These are phyloP conservation scores for Ornithoptera alexandrae DNA, from an alignment of 2,888 invertebrate genomes.

Conservation along the genomic window DNA sequence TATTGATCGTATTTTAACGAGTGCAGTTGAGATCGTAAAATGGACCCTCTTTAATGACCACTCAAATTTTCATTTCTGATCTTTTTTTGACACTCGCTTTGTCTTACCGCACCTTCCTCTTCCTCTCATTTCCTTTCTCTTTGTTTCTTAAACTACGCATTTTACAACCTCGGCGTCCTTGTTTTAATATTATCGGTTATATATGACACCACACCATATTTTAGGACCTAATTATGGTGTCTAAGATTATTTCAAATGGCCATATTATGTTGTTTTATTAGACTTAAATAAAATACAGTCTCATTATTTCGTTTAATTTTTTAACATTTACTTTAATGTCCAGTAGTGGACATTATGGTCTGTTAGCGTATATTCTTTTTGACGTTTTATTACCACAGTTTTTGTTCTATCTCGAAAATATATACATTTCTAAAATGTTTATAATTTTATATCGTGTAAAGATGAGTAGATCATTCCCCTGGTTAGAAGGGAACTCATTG, in stretches of 20 bases:
- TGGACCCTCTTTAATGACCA: conserved; percentile 40
- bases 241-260: conserved; percentile 45
- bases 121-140: conserved; percentile 4
- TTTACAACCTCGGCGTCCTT: conserved; percentile 72
- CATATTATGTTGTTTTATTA: conserved; percentile 51
- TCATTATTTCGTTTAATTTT: not conserved
- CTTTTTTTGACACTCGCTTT: conserved; percentile 21
- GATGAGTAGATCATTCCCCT: too few relatives aligned
- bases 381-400: too few relatives aligned
- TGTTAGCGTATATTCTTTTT: too few relatives aligned
- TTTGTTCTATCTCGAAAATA: too few relatives aligned
- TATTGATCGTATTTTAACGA: conserved; percentile 47
- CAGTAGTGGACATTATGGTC: too few relatives aligned
- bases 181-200: conserved; percentile 46
- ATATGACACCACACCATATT: conserved; percentile 42
- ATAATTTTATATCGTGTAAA: too few relatives aligned
- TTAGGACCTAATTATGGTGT: conserved; percentile 53
- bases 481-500: too few relatives aligned
- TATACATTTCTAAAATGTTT: too few relatives aligned
- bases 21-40: conserved; percentile 73
- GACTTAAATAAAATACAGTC: conserved; percentile 50
- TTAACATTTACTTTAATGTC: too few relatives aligned
- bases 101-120: conserved; percentile 9
- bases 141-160: conserved; percentile 42
- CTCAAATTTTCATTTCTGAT: conserved; percentile 24